These are phyloP conservation scores for Embiotoca jacksoni DNA, from an alignment of 2,113 vertebrate species.

Conservation along the genomic window DNA sequence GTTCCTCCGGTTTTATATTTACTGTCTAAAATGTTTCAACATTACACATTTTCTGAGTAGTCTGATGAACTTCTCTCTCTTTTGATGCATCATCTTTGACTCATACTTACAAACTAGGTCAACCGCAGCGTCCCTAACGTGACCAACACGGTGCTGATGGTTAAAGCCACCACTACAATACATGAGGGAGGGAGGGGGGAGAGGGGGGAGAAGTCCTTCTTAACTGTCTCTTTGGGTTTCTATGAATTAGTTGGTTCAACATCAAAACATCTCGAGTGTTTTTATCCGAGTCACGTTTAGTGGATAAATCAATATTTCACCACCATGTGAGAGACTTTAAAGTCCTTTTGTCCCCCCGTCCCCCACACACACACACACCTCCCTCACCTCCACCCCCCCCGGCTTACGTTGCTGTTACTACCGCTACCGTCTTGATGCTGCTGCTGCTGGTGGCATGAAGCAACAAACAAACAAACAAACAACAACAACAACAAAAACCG, in stretches of 20 bases:
- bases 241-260: background rate
- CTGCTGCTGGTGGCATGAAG: slow-evolving; percentile 23
- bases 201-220: background rate
- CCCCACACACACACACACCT: too few species aligned
- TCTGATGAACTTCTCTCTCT: too few species aligned
- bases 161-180: too few species aligned
- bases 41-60: too few species aligned
- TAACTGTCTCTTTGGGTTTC: too few species aligned
- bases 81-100: background rate
- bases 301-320: background rate
- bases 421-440: slow-evolving; percentile 20
- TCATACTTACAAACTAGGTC: background rate
- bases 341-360: slow-evolving; percentile 73
- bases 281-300: background rate
- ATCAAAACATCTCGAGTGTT: too few species aligned
- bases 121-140: background rate
- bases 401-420: slow-evolving; percentile 51
- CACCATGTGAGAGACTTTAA: slow-evolving; percentile 52
- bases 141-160: background rate
- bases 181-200: too few species aligned
- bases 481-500: slow-evolving; percentile 25
- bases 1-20: too few species aligned
- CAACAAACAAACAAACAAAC: background rate
- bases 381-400: slow-evolving; percentile 22
- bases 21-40: too few species aligned